Conservation (phyloP, 1,140 invertebrate species). For the Ceratoteleas bidentatus region DNA sequence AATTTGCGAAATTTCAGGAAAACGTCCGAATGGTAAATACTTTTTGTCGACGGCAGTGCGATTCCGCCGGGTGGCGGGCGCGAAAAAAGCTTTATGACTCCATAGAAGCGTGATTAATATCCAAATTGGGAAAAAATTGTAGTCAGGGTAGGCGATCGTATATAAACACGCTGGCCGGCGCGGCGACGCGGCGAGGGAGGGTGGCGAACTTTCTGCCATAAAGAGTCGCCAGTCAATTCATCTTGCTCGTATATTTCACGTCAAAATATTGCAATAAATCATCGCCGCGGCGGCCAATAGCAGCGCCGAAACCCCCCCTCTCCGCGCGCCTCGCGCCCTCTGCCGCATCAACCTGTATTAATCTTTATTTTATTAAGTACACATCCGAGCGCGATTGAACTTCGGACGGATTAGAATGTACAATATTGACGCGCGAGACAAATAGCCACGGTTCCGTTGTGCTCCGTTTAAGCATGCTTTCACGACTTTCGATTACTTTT, state of each 20-base stretch:
- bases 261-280: conserved; percentile 82
- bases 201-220: conserved; percentile 76
- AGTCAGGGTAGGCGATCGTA: conserved; percentile 52
- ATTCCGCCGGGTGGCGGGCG: conserved; percentile 20
- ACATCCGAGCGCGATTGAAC: conserved; percentile 58
- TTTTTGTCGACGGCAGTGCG: conserved; percentile 51
- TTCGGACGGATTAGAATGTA: conserved; percentile 59
- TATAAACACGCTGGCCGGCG: conserved; percentile 61
- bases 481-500: neutral
- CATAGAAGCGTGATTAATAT: conserved; percentile 73
- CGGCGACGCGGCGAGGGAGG: conserved; percentile 66
- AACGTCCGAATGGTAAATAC: conserved; percentile 31
- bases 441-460: conserved; percentile 45
- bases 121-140: conserved; percentile 75
- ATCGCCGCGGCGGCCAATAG: conserved; percentile 73
- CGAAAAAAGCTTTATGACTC: conserved; percentile 66
- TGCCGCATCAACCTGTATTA: conserved; percentile 75
- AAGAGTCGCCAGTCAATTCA: conserved; percentile 80
- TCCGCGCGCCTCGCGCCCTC: conserved; percentile 16
- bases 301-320: conserved; percentile 47
- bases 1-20: neutral
- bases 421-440: conserved; percentile 60
- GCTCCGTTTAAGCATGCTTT: conserved; percentile 22
- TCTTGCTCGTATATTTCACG: conserved; percentile 79
- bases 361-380: conserved; percentile 75